Base-by-base conservation (phyloP, 2,113 vertebrate genomes). In the Dipodomys stephensi region DNA sequence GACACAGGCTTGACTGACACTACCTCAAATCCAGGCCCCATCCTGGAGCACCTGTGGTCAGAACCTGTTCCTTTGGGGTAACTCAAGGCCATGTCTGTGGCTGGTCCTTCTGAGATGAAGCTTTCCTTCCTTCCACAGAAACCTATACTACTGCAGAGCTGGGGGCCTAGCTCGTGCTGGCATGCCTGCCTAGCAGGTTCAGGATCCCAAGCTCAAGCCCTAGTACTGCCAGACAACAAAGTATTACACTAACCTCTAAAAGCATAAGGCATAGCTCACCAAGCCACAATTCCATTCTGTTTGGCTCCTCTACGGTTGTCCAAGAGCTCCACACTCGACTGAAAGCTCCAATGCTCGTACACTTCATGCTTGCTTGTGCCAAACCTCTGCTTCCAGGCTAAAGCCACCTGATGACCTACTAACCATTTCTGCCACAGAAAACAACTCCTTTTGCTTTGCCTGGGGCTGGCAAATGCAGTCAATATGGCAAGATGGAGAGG, bases 71-170 rank as follows among this genome's bases (percentile, higher is more conserved):
- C 35, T 28, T 83, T 65, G 67, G 57, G 16, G 8, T 46, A 39
- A 67, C 46, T 67, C 49, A 72, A 86, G 15, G 39, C 39, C 23
- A 39, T 28, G 49, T 25, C 69, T 74, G 46, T 22, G 18, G 13
- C 10, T 65, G 49, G 15, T 15, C 20, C 49, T 53, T 68, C 67
- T 39, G 3, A 9, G 35, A 86, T 15, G 9, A 77, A 91, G 74
- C 49, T 74, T 15, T 57, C 67, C 19, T 74, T 90, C 65, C 18
- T 90, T 60, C 79, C 71, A 90, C 64, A 89, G 77, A 82, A 92
- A 82, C 6, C 13, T 71, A 3, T 8, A 57, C 53, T 57, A 13
- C 53, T 57, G 53, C 53, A 13, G 53, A 16, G 53, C 15, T 16
- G 15, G 53, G 53, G 15, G 53, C 53, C 53, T 18, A 57, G 53